These are phyloP conservation scores for Petrocephalus zakoni DNA, from an alignment of 2,113 vertebrate genomes.

Conservation along the genomic window DNA sequence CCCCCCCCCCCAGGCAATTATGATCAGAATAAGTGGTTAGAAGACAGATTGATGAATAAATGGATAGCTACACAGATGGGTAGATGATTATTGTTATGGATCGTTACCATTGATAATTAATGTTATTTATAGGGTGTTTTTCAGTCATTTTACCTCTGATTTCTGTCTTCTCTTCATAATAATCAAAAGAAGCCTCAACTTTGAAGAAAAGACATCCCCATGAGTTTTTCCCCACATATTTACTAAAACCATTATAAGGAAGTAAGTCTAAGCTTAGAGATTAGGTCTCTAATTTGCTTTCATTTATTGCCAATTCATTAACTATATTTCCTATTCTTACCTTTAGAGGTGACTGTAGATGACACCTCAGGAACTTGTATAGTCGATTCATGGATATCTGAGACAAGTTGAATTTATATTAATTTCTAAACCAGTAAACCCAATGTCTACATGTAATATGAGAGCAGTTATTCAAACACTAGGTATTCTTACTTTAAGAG, in stretches of 20 bases:
- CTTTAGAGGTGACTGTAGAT: constrained; percentile 65
- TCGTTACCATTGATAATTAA: constrained; percentile 12
- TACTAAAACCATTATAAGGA: neutral
- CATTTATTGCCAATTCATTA: neutral
- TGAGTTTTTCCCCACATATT: neutral
- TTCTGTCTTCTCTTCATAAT: constrained; percentile 56
- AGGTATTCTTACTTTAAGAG: constrained; percentile 7
- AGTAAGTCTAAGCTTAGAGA: neutral
- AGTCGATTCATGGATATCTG: constrained; percentile 89
- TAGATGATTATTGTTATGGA: neutral
- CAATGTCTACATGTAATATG: neutral
- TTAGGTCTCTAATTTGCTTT: neutral
- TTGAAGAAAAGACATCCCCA: constrained; percentile 26
- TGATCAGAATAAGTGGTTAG: neutral
- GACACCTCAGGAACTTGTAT: constrained; percentile 73
- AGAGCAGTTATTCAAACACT: neutral
- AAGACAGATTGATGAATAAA: neutral
- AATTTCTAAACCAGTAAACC: neutral
- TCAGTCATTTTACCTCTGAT: constrained; percentile 49
- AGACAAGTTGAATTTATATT: constrained; percentile 36
- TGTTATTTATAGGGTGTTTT: neutral
- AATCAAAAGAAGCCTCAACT: constrained; percentile 57
- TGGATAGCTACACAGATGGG: neutral
- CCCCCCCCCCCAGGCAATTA: neutral
- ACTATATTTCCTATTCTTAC: constrained; percentile 50